phyloP scores from a whole-genome alignment of 2,797 vertebrate species.

The Parambassis ranga region DNA sequence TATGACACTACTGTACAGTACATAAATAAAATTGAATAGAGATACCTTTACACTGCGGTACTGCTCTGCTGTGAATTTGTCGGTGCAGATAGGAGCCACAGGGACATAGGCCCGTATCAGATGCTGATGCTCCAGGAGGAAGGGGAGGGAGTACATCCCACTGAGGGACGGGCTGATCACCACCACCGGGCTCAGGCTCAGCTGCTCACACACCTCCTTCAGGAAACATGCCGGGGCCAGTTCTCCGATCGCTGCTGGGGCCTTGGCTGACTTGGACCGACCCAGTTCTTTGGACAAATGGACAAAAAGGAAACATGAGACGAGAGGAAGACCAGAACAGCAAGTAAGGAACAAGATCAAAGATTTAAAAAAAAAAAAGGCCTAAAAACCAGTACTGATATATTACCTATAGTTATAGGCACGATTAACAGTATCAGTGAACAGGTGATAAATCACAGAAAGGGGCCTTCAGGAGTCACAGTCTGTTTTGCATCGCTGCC shows the following conservation, averaged over 20 bases:
- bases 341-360: background rate
- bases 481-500: background rate
- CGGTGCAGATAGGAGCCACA: constrained; percentile 94
- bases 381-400: no score
- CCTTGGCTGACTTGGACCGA: constrained; percentile 80
- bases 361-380: no score
- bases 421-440: no score
- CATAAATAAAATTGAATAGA: no score
- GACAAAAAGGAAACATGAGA: background rate
- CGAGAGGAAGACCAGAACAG: background rate
- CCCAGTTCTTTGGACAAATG: constrained; percentile 82
- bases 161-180: constrained; percentile 95
- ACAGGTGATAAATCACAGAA: no score
- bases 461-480: no score
- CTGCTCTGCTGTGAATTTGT: constrained; percentile 85
- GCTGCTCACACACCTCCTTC: constrained; percentile 81
- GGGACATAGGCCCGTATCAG: constrained; percentile 88
- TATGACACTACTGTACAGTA: no score
- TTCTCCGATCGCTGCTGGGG: constrained; percentile 82
- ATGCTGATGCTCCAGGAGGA: constrained; percentile 84
- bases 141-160: constrained; percentile 95
- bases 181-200: constrained; percentile 82
- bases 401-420: no score
- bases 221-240: constrained; percentile 85
- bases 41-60: constrained; percentile 87